A percentile compares a stretch with the other conserved stretches of the same genome.
Conservation (phyloP, 1,140 invertebrate species). For the Diploscapter pachys region DNA sequence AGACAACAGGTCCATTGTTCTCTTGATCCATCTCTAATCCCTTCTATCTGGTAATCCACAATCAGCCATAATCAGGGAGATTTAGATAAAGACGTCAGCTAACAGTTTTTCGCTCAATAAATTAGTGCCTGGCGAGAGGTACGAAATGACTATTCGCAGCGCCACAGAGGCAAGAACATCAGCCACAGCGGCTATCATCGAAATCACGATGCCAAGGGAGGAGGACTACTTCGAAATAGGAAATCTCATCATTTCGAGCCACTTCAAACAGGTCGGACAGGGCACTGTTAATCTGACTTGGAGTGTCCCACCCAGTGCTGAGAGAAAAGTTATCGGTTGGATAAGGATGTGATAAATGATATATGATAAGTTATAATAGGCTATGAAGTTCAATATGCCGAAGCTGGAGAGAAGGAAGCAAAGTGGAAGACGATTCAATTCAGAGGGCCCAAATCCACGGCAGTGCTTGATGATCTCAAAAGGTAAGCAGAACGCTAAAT, state of each 20-base stretch:
- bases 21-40: not conserved
- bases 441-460: slow-evolving; percentile 40
- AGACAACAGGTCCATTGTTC: slow-evolving; percentile 44
- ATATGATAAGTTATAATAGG: slow-evolving; percentile 7
- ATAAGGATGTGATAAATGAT: not conserved
- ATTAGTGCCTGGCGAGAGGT: slow-evolving; percentile 51
- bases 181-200: slow-evolving; percentile 56
- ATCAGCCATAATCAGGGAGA: not conserved
- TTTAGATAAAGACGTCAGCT: slow-evolving; percentile 47
- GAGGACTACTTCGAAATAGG: slow-evolving; percentile 57
- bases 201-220: slow-evolving; percentile 52
- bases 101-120: slow-evolving; percentile 48
- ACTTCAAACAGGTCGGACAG: slow-evolving; percentile 45
- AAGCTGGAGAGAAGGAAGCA: slow-evolving; percentile 27
- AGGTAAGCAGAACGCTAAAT: slow-evolving; percentile 26
- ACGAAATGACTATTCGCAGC: slow-evolving; percentile 56
- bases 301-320: slow-evolving; percentile 51
- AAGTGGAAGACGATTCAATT: slow-evolving; percentile 48
- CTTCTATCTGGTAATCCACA: not conserved
- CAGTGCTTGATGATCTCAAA: slow-evolving; percentile 37
- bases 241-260: slow-evolving; percentile 52
- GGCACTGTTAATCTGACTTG: slow-evolving; percentile 56
- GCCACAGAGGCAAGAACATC: slow-evolving; percentile 38
- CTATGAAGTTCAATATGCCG: slow-evolving; percentile 43
- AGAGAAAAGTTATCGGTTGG: slow-evolving; percentile 44